phyloP scores from a whole-genome alignment of 2,113 vertebrate genomes.

The Scomber scombrus region DNA sequence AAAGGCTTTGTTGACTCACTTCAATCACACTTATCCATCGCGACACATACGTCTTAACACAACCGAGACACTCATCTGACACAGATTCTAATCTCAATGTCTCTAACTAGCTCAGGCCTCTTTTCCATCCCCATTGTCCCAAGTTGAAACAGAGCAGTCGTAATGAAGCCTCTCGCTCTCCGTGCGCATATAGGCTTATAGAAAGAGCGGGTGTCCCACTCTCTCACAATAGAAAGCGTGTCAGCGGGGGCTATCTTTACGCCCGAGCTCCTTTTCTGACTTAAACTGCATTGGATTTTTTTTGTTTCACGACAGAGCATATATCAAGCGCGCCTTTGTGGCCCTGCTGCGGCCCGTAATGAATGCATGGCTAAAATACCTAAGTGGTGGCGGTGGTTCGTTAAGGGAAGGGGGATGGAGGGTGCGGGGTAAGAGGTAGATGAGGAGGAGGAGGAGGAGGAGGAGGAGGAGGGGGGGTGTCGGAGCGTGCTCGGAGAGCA shows the following conservation, averaged over 20 bases:
- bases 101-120: constrained; percentile 38
- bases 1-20: constrained; percentile 49
- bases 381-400: constrained; percentile 60
- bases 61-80: constrained; percentile 30
- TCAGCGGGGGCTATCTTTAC: constrained; percentile 46
- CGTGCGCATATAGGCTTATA: constrained; percentile 6
- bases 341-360: constrained; percentile 59
- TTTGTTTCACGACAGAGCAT: constrained; percentile 52
- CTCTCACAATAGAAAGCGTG: constrained; percentile 31
- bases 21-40: constrained; percentile 18
- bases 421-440: constrained; percentile 11
- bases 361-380: constrained; percentile 66
- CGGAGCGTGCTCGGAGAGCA: constrained; percentile 62
- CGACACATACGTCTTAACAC: constrained; percentile 7
- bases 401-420: constrained; percentile 43
- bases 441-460: neutral
- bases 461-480: neutral
- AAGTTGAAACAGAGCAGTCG: constrained; percentile 32
- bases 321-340: constrained; percentile 63
- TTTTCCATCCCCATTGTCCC: constrained; percentile 43
- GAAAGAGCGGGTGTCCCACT: constrained; percentile 12
- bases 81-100: constrained; percentile 45
- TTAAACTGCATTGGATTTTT: constrained; percentile 69
- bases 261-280: constrained; percentile 44
- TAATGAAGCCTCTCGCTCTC: constrained; percentile 46